Evolutionary conservation across 2,888 invertebrate species (phyloP).

Genomic region (Habroteleia sp.): DNA sequence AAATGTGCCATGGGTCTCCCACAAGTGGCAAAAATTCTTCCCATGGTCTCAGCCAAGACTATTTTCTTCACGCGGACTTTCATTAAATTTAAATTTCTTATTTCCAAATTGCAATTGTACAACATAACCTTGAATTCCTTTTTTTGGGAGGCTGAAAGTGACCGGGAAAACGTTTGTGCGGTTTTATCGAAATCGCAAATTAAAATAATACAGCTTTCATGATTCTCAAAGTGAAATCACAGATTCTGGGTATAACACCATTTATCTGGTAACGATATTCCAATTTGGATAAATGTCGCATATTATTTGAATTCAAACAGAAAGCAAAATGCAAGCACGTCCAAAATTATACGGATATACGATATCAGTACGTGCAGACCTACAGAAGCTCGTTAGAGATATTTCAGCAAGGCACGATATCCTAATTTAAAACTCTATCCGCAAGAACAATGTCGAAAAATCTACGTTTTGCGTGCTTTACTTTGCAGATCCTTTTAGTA

Average conservation of each 20-base stretch:
- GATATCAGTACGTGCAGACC: conserved; percentile 58
- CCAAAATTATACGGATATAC: conserved; percentile 51
- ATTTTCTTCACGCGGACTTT: too few species aligned
- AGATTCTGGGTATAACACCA: conserved; percentile 11
- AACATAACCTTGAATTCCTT: too few species aligned
- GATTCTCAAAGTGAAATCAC: conserved; percentile 39
- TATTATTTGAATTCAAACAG: conserved; percentile 61
- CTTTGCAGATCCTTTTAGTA: conserved; percentile 10
- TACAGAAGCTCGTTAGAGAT: conserved; percentile 53
- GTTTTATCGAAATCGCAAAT: too few species aligned
- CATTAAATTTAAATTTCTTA: too few species aligned
- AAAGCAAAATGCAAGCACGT: conserved; percentile 60
- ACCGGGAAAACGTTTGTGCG: too few species aligned
- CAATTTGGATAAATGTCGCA: conserved; percentile 61
- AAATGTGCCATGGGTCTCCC: too few species aligned
- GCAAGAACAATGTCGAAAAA: conserved; percentile 42
- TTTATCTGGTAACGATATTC: conserved; percentile 46
- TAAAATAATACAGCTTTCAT: too few species aligned
- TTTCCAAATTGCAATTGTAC: too few species aligned
- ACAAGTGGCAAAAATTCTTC: too few species aligned
- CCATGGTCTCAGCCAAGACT: too few species aligned
- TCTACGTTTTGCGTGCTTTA: conserved; percentile 33
- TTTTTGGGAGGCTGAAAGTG: too few species aligned
- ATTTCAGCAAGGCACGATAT: conserved; percentile 55
- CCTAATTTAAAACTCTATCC: conserved; percentile 49